Conservation (phyloP, 2,797 vertebrate species). For the Phyllotis vaccarum region DNA sequence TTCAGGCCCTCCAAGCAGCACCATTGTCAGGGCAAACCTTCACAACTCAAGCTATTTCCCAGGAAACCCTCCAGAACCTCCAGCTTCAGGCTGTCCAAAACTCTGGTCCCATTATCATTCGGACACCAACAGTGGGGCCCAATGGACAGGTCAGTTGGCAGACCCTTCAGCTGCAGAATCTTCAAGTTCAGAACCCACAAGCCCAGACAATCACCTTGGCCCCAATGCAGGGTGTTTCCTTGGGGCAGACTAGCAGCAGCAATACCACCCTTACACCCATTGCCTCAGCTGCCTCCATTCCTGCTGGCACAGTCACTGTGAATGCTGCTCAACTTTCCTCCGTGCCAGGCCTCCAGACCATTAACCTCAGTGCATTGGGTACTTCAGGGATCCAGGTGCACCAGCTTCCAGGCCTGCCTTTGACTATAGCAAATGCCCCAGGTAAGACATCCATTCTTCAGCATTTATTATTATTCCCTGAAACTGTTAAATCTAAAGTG, state of each 20-base stretch:
- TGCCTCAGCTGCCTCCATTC: constrained; percentile 87
- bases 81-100: constrained; percentile 96
- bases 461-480: constrained; percentile 7
- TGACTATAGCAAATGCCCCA: constrained; percentile 92
- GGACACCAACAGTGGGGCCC: constrained; percentile 93
- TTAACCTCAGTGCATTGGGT: constrained; percentile 96
- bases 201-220: constrained; percentile 97
- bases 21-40: constrained; percentile 92
- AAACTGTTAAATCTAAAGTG: background rate
- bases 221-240: constrained; percentile 92
- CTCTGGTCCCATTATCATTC: constrained; percentile 94
- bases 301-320: constrained; percentile 92
- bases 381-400: constrained; percentile 96
- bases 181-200: constrained; percentile 91
- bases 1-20: constrained; percentile 91
- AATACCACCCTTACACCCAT: constrained; percentile 89
- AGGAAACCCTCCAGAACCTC: constrained; percentile 92
- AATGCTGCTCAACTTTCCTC: constrained; percentile 96
- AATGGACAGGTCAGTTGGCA: constrained; percentile 99
- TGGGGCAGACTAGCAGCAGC: constrained; percentile 90
- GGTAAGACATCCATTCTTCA: constrained; percentile 88
- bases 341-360: constrained; percentile 94
- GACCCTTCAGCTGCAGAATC: constrained; percentile 96
- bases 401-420: constrained; percentile 95
- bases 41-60: constrained; percentile 92